Conservation (phyloP, 2,113 vertebrate species). For the Girardinichthys multiradiatus region DNA sequence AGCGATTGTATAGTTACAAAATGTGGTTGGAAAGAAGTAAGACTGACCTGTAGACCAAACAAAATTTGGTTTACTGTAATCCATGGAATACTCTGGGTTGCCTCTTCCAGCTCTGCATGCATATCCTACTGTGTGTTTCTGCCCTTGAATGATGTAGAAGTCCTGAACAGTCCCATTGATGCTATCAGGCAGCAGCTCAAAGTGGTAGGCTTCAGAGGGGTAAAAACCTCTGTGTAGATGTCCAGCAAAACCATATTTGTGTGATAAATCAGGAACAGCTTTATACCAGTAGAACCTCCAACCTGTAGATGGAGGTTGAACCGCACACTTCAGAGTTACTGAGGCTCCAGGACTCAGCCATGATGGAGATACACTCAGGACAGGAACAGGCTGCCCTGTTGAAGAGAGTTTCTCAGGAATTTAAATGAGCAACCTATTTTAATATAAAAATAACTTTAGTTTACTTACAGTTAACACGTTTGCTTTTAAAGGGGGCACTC, state of each 20-base stretch:
- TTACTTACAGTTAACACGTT: too few relatives aligned
- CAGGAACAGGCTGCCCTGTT: too few relatives aligned
- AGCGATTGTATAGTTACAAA: too few relatives aligned
- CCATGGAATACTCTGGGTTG: slow-evolving; percentile 12
- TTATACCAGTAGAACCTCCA: slow-evolving; percentile 54
- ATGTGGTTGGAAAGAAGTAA: too few relatives aligned
- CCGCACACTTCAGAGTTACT: slow-evolving; percentile 55
- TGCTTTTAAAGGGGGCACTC: too few relatives aligned
- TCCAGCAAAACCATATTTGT: slow-evolving; percentile 17
- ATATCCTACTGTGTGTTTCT: slow-evolving; percentile 55
- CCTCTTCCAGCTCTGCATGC: slow-evolving; percentile 52
- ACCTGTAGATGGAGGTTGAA: slow-evolving; percentile 13
- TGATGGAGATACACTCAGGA: slow-evolving; percentile 33
- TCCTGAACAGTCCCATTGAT: slow-evolving; percentile 9
- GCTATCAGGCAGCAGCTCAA: slow-evolving; percentile 38
- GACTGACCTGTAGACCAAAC: slow-evolving; percentile 55
- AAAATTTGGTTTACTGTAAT: slow-evolving; percentile 18
- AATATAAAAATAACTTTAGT: too few relatives aligned
- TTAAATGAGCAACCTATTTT: too few relatives aligned
- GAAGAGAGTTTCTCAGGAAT: too few relatives aligned
- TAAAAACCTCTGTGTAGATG: too few relatives aligned
- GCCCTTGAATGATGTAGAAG: slow-evolving; percentile 36
- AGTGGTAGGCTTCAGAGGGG: too few relatives aligned
- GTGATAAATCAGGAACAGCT: background rate
- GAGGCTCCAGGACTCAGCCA: slow-evolving; percentile 56